These are phyloP conservation scores for Trichogramma pretiosum DNA, from an alignment of 1,140 invertebrate species.

Conservation along the genomic window DNA sequence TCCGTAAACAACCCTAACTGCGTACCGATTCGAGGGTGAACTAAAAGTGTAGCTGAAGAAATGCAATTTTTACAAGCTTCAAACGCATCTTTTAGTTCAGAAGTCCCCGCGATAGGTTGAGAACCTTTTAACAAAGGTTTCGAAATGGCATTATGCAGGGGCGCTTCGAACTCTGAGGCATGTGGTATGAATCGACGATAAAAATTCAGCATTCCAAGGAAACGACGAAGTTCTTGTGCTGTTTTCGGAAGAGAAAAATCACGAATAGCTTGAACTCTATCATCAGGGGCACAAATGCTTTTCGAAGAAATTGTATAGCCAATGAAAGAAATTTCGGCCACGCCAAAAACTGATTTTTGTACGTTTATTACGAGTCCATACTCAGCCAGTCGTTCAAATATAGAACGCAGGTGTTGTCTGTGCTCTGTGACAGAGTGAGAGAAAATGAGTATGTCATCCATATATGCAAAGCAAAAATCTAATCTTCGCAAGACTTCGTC, in stretches of 20 bases:
- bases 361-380: constrained; percentile 20
- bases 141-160: too few species aligned
- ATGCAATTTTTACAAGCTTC: neutral
- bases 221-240: constrained; percentile 24
- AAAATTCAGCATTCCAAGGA: constrained; percentile 35
- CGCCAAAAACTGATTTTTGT: constrained; percentile 25
- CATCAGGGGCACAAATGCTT: constrained; percentile 22
- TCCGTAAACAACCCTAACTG: neutral
- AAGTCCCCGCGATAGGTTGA: neutral
- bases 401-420: constrained; percentile 12
- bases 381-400: constrained; percentile 20
- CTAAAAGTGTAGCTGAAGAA: neutral
- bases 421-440: constrained; percentile 26
- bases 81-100: neutral
- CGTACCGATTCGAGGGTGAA: neutral
- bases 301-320: constrained; percentile 23
- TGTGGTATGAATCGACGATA: neutral
- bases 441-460: constrained; percentile 38
- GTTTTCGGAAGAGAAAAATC: constrained; percentile 21
- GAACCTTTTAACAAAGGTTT: constrained; percentile 13
- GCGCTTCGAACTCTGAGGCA: neutral
- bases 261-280: constrained; percentile 25
- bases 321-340: constrained; percentile 24
- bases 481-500: too few species aligned
- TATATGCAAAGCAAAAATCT: too few species aligned